These are phyloP conservation scores for Micrasema minimum DNA, from an alignment of 1,140 invertebrate species.

Conservation along the genomic window DNA sequence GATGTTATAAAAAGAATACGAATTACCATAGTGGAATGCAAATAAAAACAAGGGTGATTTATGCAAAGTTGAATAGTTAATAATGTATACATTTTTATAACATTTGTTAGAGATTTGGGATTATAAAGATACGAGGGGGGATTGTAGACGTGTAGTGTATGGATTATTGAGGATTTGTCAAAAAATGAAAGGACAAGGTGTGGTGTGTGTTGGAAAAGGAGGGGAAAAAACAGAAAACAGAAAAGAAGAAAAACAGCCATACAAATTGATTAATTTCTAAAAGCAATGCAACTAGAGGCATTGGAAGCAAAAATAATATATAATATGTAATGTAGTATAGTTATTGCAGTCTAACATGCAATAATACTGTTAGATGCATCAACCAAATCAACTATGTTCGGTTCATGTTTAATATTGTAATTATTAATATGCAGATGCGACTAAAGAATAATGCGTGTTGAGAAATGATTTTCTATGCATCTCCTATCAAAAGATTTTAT, in stretches of 20 bases:
- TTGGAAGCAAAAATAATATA: constrained; percentile 48
- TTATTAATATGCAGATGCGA: not conserved
- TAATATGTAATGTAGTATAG: constrained; percentile 37
- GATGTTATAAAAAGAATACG: too few relatives aligned
- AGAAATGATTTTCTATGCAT: not conserved
- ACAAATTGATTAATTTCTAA: constrained; percentile 24
- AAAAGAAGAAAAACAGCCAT: constrained; percentile 53
- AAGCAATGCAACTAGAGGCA: constrained; percentile 24
- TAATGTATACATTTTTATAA: too few relatives aligned
- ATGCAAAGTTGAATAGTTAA: too few relatives aligned
- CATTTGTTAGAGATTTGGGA: too few relatives aligned
- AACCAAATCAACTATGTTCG: not conserved
- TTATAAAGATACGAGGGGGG: too few relatives aligned
- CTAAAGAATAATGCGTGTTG: not conserved
- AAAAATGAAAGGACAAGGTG: constrained; percentile 59
- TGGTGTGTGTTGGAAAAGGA: constrained; percentile 48
- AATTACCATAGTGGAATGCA: too few relatives aligned
- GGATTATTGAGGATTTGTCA: constrained; percentile 8
- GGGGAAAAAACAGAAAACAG: constrained; percentile 60
- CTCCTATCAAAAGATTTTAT: too few relatives aligned
- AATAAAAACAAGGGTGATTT: too few relatives aligned
- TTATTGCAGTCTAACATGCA: constrained; percentile 57
- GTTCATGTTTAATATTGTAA: not conserved
- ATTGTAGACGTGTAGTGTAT: too few relatives aligned
- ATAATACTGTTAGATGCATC: constrained; percentile 52